Percentiles rank a stretch among this genome's conserved stretches.
Evolutionary conservation across 2,888 invertebrate genomes (phyloP).

Genomic region (Stenotaenia linearis): DNA sequence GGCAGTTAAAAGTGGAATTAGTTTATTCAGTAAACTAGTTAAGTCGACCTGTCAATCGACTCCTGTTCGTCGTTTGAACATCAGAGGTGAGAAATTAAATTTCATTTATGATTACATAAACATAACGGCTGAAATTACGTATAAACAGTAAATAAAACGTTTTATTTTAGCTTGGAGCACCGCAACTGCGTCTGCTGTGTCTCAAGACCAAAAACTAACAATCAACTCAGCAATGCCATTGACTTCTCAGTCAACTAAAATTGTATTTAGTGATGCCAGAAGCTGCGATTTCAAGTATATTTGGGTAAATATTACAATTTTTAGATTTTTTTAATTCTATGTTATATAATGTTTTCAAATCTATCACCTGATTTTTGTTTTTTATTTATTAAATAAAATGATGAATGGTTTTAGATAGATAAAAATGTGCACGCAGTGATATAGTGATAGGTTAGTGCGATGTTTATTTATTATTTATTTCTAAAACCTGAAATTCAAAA

Average conservation of each 20-base stretch:
- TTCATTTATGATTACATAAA: not conserved
- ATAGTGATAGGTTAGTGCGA: no score
- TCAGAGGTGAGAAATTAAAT: not conserved
- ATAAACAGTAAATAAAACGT: not conserved
- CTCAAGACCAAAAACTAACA: not conserved
- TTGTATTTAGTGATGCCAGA: slow-evolving; percentile 41
- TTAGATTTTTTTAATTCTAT: no score
- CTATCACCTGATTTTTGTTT: no score
- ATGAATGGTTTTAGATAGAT: no score
- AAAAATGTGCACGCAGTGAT: no score
- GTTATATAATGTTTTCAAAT: no score
- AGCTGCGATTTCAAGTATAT: slow-evolving; percentile 42
- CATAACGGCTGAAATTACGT: no score
- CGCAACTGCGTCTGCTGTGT: not conserved
- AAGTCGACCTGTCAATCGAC: not conserved
- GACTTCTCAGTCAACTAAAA: slow-evolving; percentile 38
- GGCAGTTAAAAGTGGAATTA: not conserved
- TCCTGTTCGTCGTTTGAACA: not conserved
- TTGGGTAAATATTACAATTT: slow-evolving; percentile 41
- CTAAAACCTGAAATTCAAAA: not conserved
- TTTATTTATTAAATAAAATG: no score
- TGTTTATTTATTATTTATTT: slow-evolving; percentile 33
- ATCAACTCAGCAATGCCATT: slow-evolving; percentile 34
- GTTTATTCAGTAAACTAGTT: not conserved
- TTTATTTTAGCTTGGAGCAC: slow-evolving; percentile 14